Evolutionary conservation across 2,797 vertebrate species (phyloP), one percentile per base, ranked within the genome.

Genomic region (Prionace glauca): DNA sequence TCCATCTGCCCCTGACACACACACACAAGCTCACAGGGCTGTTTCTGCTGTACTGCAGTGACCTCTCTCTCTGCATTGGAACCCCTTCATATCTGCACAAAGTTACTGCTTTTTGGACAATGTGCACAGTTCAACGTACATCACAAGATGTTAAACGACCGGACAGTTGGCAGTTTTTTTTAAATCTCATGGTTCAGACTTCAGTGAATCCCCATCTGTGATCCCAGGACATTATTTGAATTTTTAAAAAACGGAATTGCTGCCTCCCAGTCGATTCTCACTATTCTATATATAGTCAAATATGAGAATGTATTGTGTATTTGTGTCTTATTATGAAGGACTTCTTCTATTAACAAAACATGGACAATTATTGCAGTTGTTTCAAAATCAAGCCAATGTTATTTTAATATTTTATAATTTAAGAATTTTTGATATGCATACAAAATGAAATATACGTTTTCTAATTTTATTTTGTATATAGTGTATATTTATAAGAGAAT

Each of bases 401-500:
- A 69, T 92, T 92, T 92, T 92, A 92, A 77, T 95, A 84, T 95
- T 95, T 92, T 96, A 97, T 97, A 97, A 97, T 98, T 98, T 98
- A 97, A 97, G 96, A 97, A 97, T 98, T 97, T 97, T 97, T 98
- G 97, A 97, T 98, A 97, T 98, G 97, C 96, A 97, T 96, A 97
- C 96, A 95, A 62, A 96, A 96, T 95, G 96, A 96, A 95, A 97
- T 96, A 96, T 96, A 96, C 96, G 96, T 97, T 96, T 96, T 97
- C 98, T 98, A 98, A 98, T 97, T 97, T 96, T 96, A 96, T 41
- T 95, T 94, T 98, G 97, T 98, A 97, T 96, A 97, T 97, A 96
- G 96, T 96, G 84, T 97, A 97, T 98, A 98, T 98, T 98, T 98
- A 98, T 98, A 96, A 98, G 97, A 98, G 96, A 97, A 97, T 97